These are phyloP conservation scores for Leptinotarsa undecemlineata DNA, from an alignment of 1,140 invertebrate species.

Conservation along the genomic window DNA sequence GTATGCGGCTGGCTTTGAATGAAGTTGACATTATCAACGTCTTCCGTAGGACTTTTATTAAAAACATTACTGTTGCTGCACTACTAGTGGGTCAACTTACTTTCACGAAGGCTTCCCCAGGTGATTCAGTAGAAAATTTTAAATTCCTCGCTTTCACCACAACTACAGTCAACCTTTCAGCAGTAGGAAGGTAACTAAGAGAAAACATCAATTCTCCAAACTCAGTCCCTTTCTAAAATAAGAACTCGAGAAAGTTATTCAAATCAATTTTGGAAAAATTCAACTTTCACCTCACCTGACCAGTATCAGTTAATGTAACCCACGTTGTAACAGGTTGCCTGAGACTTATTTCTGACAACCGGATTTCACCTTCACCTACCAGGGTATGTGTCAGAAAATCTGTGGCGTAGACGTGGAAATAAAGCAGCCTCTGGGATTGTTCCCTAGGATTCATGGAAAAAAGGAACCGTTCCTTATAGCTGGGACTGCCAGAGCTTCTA, in stretches of 20 bases:
- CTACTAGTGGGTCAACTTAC: slow-evolving; percentile 44
- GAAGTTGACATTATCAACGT: too few species aligned
- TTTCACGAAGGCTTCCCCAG: slow-evolving; percentile 62
- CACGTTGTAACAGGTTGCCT: slow-evolving; percentile 64
- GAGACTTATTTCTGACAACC: slow-evolving; percentile 64
- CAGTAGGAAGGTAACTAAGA: slow-evolving; percentile 76
- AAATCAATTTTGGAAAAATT: not conserved
- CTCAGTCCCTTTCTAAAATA: slow-evolving; percentile 55
- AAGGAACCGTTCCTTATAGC: slow-evolving; percentile 75
- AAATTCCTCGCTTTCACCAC: slow-evolving; percentile 81
- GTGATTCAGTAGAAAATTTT: slow-evolving; percentile 55
- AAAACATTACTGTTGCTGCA: too few species aligned
- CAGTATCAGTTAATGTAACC: slow-evolving; percentile 66
- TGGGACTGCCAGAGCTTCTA: slow-evolving; percentile 67
- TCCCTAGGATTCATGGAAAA: slow-evolving; percentile 63
- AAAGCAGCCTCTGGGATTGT: slow-evolving; percentile 58
- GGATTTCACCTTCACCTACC: slow-evolving; percentile 68
- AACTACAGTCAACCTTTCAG: slow-evolving; percentile 79
- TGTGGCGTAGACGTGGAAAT: slow-evolving; percentile 66
- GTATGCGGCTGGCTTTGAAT: too few species aligned
- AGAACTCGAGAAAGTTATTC: not conserved
- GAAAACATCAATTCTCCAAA: slow-evolving; percentile 82
- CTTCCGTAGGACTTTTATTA: too few species aligned
- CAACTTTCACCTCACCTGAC: slow-evolving; percentile 56
- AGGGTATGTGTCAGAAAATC: slow-evolving; percentile 67